phyloP scores from a whole-genome alignment of 2,113 vertebrate species.

The Sapajus apella region DNA sequence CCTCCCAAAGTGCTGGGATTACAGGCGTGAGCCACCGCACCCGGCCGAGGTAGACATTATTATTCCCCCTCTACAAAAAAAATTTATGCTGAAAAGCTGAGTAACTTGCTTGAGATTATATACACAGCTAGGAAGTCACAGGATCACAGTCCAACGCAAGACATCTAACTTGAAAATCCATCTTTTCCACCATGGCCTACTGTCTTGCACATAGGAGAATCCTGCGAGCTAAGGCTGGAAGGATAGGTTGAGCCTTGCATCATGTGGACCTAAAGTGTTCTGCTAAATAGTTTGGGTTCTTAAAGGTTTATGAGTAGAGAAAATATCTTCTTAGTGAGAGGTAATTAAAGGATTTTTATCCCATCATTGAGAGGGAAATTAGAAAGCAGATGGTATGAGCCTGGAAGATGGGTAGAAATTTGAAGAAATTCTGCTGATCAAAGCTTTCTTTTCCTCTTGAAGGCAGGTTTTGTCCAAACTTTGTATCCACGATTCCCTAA shows the following conservation, averaged over 20 bases:
- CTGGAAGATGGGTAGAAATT: not conserved
- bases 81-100: not conserved
- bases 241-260: not conserved
- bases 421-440: not conserved
- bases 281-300: not conserved
- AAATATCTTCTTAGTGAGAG: not conserved
- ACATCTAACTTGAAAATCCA: not conserved
- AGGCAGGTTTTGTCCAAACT: not conserved
- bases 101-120: not conserved
- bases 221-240: not conserved
- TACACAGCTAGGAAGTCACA: not conserved
- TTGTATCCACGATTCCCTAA: not conserved
- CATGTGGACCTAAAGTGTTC: not conserved
- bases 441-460: not conserved
- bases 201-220: not conserved
- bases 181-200: not conserved
- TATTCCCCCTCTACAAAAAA: not conserved
- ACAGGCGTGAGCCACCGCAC: no score
- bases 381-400: not conserved
- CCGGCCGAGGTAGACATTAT: not conserved
- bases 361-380: not conserved
- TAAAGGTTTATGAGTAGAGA: not conserved
- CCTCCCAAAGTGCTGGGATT: no score
- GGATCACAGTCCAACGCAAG: not conserved
- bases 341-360: not conserved